A percentile compares a stretch with the other conserved stretches of the same genome.
Evolutionary conservation across 2,888 invertebrate species (phyloP).

Genomic region (Agelastica alni): DNA sequence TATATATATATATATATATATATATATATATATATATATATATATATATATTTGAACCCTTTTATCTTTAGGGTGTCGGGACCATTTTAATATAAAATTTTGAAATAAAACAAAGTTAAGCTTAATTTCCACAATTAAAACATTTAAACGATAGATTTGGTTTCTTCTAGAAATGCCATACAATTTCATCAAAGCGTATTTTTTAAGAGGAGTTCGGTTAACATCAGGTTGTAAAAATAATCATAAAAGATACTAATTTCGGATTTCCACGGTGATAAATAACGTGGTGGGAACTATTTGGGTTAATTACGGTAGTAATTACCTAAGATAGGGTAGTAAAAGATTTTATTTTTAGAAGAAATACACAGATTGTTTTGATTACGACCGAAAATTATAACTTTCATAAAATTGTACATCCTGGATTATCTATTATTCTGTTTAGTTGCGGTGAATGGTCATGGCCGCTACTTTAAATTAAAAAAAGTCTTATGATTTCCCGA

Average conservation of each 20-base stretch:
- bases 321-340: constrained; percentile 1
- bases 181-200: no score
- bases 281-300: neutral
- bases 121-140: no score
- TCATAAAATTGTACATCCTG: neutral
- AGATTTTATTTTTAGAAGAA: constrained; percentile 1
- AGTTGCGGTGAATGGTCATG: no score
- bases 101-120: no score
- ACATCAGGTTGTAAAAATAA: constrained; percentile 1
- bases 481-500: no score
- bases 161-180: neutral
- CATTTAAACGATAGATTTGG: neutral
- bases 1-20: no score
- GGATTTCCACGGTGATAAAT: neutral
- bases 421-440: no score
- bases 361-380: neutral
- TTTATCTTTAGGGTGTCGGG: no score
- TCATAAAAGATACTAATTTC: constrained; percentile 1
- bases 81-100: no score
- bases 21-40: no score
- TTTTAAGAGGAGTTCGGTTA: neutral
- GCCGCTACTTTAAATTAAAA: no score
- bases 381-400: neutral
- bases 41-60: no score
- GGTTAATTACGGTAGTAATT: neutral